A percentile compares a stretch with the other conserved stretches of the same genome.
Conservation (phyloP, 2,113 vertebrate species). For the Candoia aspera region DNA sequence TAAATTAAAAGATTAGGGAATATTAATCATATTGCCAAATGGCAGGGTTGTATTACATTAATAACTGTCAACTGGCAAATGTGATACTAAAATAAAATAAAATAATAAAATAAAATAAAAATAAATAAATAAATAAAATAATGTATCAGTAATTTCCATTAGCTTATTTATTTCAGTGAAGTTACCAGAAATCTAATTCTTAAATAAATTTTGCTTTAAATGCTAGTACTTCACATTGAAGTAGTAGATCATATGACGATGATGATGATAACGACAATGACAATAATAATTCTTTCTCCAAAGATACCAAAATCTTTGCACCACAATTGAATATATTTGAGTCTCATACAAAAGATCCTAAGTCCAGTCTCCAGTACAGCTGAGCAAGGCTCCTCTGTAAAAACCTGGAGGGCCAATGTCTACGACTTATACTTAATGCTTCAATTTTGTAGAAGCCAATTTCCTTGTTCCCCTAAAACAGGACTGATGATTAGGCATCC, state of each 20-base stretch:
- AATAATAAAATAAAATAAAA: not conserved
- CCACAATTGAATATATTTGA: not conserved
- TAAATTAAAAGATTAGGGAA: constrained; percentile 1
- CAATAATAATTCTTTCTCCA: not conserved
- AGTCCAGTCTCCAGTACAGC: not conserved
- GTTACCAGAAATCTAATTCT: not conserved
- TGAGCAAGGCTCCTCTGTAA: not conserved
- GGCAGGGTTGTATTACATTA: constrained; percentile 11
- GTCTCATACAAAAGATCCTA: not conserved
- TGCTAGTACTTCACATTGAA: not conserved
- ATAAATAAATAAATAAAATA: too few species aligned
- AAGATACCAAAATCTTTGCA: not conserved
- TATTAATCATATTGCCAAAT: not conserved
- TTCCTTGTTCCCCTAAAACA: not conserved
- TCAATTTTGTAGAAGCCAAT: not conserved
- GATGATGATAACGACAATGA: not conserved
- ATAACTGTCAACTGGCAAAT: not conserved
- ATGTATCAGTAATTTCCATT: not conserved
- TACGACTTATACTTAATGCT: not conserved
- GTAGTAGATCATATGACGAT: too few species aligned
- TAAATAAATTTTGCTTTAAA: not conserved
- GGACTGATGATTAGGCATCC: not conserved
- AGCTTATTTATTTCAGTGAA: not conserved
- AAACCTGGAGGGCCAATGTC: not conserved
- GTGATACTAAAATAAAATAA: not conserved